These are phyloP conservation scores for Vanessa tameamea DNA, from an alignment of 1,140 invertebrate genomes.

Conservation along the genomic window DNA sequence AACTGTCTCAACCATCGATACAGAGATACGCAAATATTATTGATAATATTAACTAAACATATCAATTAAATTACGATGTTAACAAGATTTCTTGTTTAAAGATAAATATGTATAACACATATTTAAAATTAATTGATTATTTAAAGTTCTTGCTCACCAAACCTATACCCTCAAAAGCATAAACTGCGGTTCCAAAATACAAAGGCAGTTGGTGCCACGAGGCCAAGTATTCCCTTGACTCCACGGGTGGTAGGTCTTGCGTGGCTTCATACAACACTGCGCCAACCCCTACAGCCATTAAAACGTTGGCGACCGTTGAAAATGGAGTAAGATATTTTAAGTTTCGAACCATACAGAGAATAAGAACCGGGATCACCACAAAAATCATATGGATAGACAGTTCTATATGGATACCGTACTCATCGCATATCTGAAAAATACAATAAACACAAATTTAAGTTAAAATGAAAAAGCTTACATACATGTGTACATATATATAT, in stretches of 20 bases:
- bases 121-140: neutral
- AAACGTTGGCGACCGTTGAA: slow-evolving; percentile 86
- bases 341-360: slow-evolving; percentile 88
- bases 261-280: slow-evolving; percentile 87
- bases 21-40: too few species aligned
- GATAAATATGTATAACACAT: too few species aligned
- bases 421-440: slow-evolving; percentile 83
- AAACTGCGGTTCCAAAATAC: slow-evolving; percentile 89
- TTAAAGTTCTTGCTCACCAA: slow-evolving; percentile 81
- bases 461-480: neutral
- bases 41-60: too few species aligned
- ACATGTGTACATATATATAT: neutral
- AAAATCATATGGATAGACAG: slow-evolving; percentile 87
- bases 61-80: too few species aligned
- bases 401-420: slow-evolving; percentile 82
- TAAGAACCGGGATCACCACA: slow-evolving; percentile 85
- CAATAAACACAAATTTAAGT: neutral
- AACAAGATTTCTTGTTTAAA: too few species aligned
- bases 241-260: slow-evolving; percentile 84
- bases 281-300: slow-evolving; percentile 84
- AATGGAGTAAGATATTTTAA: slow-evolving; percentile 88
- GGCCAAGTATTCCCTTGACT: slow-evolving; percentile 80
- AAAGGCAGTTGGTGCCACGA: slow-evolving; percentile 83
- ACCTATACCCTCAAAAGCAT: slow-evolving; percentile 90
- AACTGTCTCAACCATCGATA: too few species aligned